These are phyloP conservation scores for Caenorhabditis tropicalis DNA, from an alignment of 1,140 invertebrate genomes.

Conservation along the genomic window DNA sequence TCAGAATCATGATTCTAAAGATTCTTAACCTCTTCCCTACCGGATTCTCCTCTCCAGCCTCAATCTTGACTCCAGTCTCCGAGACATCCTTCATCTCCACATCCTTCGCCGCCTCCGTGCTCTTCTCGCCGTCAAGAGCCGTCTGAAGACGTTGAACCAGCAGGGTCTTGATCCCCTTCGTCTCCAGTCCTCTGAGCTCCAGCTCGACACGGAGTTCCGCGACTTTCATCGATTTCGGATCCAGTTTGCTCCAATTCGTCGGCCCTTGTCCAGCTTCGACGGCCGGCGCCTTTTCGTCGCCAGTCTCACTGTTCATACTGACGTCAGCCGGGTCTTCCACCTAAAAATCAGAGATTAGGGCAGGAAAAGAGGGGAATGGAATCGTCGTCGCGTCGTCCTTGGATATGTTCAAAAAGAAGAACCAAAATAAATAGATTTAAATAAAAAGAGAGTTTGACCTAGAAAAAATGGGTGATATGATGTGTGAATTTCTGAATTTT, in stretches of 20 bases:
- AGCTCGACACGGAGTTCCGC: slow-evolving; percentile 50
- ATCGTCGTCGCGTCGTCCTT: too few relatives aligned
- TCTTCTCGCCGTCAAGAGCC: slow-evolving; percentile 44
- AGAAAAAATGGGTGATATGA: too few relatives aligned
- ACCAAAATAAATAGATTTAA: too few relatives aligned
- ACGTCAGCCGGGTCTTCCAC: not conserved
- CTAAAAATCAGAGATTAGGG: slow-evolving; percentile 20
- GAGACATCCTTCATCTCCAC: slow-evolving; percentile 2
- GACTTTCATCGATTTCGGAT: slow-evolving; percentile 50
- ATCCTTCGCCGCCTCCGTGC: slow-evolving; percentile 22
- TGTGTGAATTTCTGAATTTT: too few relatives aligned
- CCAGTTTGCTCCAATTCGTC: slow-evolving; percentile 43
- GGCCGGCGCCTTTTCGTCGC: not conserved
- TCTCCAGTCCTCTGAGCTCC: slow-evolving; percentile 52
- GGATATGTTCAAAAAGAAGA: too few relatives aligned
- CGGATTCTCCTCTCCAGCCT: slow-evolving; percentile 68
- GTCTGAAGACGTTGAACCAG: slow-evolving; percentile 51
- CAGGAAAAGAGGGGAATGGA: not conserved
- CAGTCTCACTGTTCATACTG: not conserved
- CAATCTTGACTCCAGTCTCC: slow-evolving; percentile 33
- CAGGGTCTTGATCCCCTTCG: slow-evolving; percentile 55
- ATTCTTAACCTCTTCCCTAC: slow-evolving; percentile 48
- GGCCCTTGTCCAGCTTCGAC: not conserved
- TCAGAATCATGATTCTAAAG: slow-evolving; percentile 50
- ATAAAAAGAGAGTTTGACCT: too few relatives aligned